Percentiles rank a stretch among this genome's conserved stretches.
Conservation (phyloP, 2,888 invertebrate species). For the Peribatodes rhomboidaria region DNA sequence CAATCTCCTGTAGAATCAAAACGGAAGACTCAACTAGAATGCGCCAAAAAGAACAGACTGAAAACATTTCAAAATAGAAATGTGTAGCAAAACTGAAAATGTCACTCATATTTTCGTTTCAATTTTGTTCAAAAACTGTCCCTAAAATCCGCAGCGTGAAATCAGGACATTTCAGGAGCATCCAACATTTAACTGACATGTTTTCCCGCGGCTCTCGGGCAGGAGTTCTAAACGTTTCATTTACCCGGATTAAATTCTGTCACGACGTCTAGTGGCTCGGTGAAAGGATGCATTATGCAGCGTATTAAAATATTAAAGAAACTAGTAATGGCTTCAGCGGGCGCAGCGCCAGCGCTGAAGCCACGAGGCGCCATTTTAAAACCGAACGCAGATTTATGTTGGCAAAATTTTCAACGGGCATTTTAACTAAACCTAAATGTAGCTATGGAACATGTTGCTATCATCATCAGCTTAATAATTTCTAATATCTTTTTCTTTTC, state of each 20-base stretch:
- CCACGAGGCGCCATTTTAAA: constrained; percentile 63
- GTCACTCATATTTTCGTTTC: too few species aligned
- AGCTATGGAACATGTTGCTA: too few species aligned
- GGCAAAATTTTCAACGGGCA: background rate
- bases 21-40: too few species aligned
- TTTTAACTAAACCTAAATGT: background rate
- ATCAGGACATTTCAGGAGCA: constrained; percentile 2
- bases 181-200: constrained; percentile 22
- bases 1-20: too few species aligned
- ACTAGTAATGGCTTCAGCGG: constrained; percentile 65
- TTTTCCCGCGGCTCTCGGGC: constrained; percentile 20
- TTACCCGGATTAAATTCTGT: constrained; percentile 63
- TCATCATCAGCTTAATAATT: too few species aligned
- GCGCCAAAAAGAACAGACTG: too few species aligned
- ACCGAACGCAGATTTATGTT: constrained; percentile 41
- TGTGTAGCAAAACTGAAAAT: too few species aligned
- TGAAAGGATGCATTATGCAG: constrained; percentile 74
- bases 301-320: constrained; percentile 79
- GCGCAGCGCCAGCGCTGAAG: constrained; percentile 65
- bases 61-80: too few species aligned
- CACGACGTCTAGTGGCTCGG: constrained; percentile 59
- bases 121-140: background rate
- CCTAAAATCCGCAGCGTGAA: background rate
- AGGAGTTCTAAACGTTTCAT: constrained; percentile 48
- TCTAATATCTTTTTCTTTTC: too few species aligned